These are phyloP conservation scores for Semotilus atromaculatus DNA, from an alignment of 2,797 vertebrate genomes.

Conservation along the genomic window DNA sequence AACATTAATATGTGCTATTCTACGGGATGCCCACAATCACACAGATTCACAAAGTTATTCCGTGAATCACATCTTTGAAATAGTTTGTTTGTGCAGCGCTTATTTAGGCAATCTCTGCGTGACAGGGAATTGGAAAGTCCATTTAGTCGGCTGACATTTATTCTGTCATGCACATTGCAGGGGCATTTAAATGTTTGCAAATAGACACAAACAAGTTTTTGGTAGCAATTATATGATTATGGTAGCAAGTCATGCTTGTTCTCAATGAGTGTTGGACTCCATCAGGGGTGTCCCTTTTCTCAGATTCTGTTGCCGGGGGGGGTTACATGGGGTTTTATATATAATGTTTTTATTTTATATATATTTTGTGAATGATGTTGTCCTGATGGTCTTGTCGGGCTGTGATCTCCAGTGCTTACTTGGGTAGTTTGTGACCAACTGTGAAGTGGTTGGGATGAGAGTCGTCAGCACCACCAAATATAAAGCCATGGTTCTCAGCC, in stretches of 20 bases:
- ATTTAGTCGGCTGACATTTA: constrained; percentile 16
- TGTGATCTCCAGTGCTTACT: not conserved
- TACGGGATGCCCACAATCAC: not conserved
- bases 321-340: too few relatives aligned
- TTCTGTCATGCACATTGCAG: not conserved
- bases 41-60: constrained; percentile 7
- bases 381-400: not conserved
- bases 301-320: not conserved
- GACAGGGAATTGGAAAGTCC: not conserved
- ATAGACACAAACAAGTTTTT: not conserved
- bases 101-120: not conserved
- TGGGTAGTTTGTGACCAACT: not conserved
- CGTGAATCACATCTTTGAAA: not conserved
- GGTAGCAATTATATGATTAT: too few relatives aligned
- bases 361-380: not conserved
- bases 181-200: not conserved
- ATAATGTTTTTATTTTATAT: too few relatives aligned
- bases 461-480: not conserved
- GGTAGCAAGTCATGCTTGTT: not conserved
- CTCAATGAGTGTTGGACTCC: not conserved
- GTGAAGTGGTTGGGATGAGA: not conserved
- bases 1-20: constrained; percentile 9
- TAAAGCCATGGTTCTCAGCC: too few relatives aligned
- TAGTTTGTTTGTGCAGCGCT: not conserved
- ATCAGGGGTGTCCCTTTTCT: not conserved